Base-by-base conservation (phyloP, 2,888 invertebrate genomes). In the Laspeyria flexula region DNA sequence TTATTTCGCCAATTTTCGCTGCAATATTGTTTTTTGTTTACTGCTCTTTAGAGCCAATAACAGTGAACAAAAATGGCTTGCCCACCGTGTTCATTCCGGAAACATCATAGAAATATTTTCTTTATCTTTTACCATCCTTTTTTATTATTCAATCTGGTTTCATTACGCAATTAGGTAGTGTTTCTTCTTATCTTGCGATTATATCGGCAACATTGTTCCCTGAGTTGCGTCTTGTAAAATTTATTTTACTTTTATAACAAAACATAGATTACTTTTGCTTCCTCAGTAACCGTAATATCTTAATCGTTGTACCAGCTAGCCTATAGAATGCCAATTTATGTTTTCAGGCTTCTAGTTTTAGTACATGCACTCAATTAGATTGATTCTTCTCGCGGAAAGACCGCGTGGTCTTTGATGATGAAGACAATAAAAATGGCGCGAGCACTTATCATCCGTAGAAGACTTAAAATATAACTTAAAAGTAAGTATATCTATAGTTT, bases 21-120 rank as follows among this genome's bases (percentile, higher is more conserved):
- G 47, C 47, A 40, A 53, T 63, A 60, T 45, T 11, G 34, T 42
- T 48, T 52, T 56, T 61, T 60, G 41, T 63, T 56, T 52, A 55
- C 48, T 31, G 43, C 45, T 41, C 51, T 55, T 63, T 46, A 60
- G 46, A 60, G 55, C 18, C 46, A 3, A 53, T 60, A 65, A 63
- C 49, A 60, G 15, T 56, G 40, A 50, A 60, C 46, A 50, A 52
- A 56, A 56, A 56, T 46, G 48, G 37, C 15, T 29, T 21, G 25
- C 21, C n/a, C 30, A 40, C 44, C 31, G 39, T 46, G 55, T 46
- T 55, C 46, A 39, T 45, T 58, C 29, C 10, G 48, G 33, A 37
- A 45, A 43, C 29, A n/a, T n/a, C n/a, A 45, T 41, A 15, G 31
- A 42, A 59, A 50, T 59, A 45, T 64, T 45, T 48, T 37, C 43